Evolutionary conservation across 1,140 invertebrate species (phyloP), one percentile per base, ranked within the genome.

Genomic region (Scaptodrosophila lebanonensis): DNA sequence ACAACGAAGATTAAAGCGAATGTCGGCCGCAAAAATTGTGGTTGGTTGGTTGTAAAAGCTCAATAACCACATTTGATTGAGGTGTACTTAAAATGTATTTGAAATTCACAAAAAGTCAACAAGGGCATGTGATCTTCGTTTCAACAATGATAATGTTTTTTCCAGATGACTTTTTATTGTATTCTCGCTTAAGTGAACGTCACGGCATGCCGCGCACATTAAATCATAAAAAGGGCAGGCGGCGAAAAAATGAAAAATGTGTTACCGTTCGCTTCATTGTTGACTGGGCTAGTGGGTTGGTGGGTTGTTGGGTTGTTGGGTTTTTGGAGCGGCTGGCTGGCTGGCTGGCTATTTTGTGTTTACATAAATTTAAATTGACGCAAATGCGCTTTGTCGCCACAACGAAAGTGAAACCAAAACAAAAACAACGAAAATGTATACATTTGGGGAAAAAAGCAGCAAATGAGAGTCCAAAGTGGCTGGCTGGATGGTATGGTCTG

Each of bases 321-420:
- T 38, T 18, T 60, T 40, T 42, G 13, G 33, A 9, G 11, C 2
- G 16, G n/a, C 2, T 17, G 45, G 27, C 49, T 29, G 43, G 38
- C 58, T 17, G 47, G 47, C 35, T 61, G 56, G 52, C 75, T 54
- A 69, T 73, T 79, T 79, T 60, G 52, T 77, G 75, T 79, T 73
- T 75, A 79, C 70, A 82, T 79, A 79, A 79, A 79, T 79, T 79
- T 79, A 79, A 82, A 82, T 79, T 82, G 76, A 79, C 73, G 69
- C 56, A 79, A 82, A 77, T 82, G 62, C 60, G 75, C 57, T 66
- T 66, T 39, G 33, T 39, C 18, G 45, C 27, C 39, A 7, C 36
- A 49, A 60, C 38, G 51, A 43, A 50, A 44, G 22, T 12, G 50
- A 43, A 61, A 30, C 8, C 40, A 32, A 49, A 36, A 42, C 25